Conservation (phyloP, 2,113 vertebrate species). For the Capreolus pygargus region DNA sequence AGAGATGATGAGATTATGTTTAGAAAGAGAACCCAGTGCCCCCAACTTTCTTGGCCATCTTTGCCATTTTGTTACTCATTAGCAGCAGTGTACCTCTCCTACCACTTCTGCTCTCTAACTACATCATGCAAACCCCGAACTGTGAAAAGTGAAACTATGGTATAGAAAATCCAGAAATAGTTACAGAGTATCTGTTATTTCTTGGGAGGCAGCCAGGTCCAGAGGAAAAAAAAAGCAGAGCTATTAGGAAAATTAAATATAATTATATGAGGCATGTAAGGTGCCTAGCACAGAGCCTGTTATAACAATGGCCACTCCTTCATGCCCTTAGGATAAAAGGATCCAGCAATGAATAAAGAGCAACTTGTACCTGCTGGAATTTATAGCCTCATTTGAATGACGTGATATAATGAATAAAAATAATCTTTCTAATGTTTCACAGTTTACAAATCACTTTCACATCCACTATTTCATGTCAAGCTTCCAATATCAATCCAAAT, state of each 20-base stretch:
- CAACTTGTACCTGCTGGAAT: constrained; percentile 11
- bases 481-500: constrained; percentile 33
- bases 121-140: not conserved
- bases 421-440: constrained; percentile 54
- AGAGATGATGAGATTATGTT: not conserved
- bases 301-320: not conserved
- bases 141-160: not conserved
- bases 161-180: not conserved
- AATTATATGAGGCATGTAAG: not conserved
- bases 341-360: constrained; percentile 3
- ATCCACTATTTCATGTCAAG: constrained; percentile 45
- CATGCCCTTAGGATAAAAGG: not conserved
- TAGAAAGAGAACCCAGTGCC: not conserved
- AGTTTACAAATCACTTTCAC: constrained; percentile 59
- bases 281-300: not conserved
- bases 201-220: not conserved
- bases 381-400: constrained; percentile 52
- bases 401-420: constrained; percentile 52
- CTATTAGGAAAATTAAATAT: constrained; percentile 2
- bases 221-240: not conserved
- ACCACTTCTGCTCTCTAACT: not conserved
- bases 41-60: not conserved
- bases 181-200: constrained; percentile 20
- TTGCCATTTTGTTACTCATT: constrained; percentile 8
- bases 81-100: not conserved